Base-by-base conservation (phyloP, 2,888 invertebrate genomes). In the Ligdia adustata region DNA sequence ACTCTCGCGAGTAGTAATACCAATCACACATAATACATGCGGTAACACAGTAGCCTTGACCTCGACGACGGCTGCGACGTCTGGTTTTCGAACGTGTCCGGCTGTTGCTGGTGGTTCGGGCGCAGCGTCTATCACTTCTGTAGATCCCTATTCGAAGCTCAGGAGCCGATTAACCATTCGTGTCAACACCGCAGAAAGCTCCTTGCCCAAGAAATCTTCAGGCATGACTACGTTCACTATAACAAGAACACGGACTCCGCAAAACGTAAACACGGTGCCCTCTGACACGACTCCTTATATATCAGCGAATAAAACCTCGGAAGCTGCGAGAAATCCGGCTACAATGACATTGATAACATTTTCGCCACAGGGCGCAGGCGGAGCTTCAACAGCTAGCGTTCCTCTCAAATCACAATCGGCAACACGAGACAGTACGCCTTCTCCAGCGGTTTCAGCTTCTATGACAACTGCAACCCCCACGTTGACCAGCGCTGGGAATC, bases 1-100 rank as follows among this genome's bases (percentile, higher is more conserved):
- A 29, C 7, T 38, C 5, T 34, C 48, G 13, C 48, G 38, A 9
- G n/a, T 37, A 9, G 26, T 33, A 7, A 27, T 49, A 27, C 42
- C 38, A 0, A 13, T 37, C 9, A 32, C 39, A 9, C 32, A 33
- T 15, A 35, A 35, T 12, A 6, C 42, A 4, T 41, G 16, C 7
- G 29, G 20, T 11, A 5, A 16, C 2, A 14, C 33, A 14, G 14
- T 9, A 1, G 24, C 32, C 6, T 2, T 7, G 6, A 29, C 29
- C 15, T 24, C 37, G 0, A 13, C 38, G 7, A 14, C 26, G 0
- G 28, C 26, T 5, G 15, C 34, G 9, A 4, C 20, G 0, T n/a
- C 27, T 3, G 32, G 14, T 1, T 5, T 13, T 1, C 18, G 14
- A n/a, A 1, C 31, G 1, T 16, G 16, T 5, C 11, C 37, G n/a